Conservation (phyloP, 2,888 invertebrate species). For the Cheilosia soror region DNA sequence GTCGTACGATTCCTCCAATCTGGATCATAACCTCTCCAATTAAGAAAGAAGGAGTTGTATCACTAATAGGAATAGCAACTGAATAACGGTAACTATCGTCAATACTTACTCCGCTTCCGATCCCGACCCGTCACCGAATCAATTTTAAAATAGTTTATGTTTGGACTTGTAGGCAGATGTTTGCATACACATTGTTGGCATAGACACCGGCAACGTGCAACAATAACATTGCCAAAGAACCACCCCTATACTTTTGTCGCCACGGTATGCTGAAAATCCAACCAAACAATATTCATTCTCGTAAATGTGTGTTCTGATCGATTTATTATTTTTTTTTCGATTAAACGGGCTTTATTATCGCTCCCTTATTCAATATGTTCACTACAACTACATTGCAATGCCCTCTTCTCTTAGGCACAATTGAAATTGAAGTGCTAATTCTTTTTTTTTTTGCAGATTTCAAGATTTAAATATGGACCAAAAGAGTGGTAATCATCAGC, state of each 20-base stretch:
- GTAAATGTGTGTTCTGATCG: slow-evolving; percentile 41
- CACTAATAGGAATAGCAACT: too few species aligned
- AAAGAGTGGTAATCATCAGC: slow-evolving; percentile 65
- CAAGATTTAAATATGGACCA: slow-evolving; percentile 37
- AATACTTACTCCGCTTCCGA: not conserved
- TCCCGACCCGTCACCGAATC: slow-evolving; percentile 1
- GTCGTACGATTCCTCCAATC: too few species aligned
- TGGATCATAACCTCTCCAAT: too few species aligned
- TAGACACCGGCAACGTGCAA: slow-evolving; percentile 63
- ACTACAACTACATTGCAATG: slow-evolving; percentile 61
- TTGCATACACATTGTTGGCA: slow-evolving; percentile 59
- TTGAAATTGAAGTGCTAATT: slow-evolving; percentile 62
- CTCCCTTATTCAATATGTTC: slow-evolving; percentile 25
- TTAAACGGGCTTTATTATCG: slow-evolving; percentile 4
- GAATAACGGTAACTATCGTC: too few species aligned
- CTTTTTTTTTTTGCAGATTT: slow-evolving; percentile 51
- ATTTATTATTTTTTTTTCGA: slow-evolving; percentile 52
- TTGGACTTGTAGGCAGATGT: slow-evolving; percentile 57
- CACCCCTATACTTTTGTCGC: slow-evolving; percentile 64
- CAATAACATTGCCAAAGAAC: slow-evolving; percentile 55
- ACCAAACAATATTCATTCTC: slow-evolving; percentile 36
- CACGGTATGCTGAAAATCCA: slow-evolving; percentile 47
- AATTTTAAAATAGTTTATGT: slow-evolving; percentile 46
- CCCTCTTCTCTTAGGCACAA: slow-evolving; percentile 33
- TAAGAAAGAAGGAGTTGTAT: too few species aligned